Evolutionary conservation across 2,113 vertebrate genomes (phyloP).

Genomic region (Gila orcuttii): DNA sequence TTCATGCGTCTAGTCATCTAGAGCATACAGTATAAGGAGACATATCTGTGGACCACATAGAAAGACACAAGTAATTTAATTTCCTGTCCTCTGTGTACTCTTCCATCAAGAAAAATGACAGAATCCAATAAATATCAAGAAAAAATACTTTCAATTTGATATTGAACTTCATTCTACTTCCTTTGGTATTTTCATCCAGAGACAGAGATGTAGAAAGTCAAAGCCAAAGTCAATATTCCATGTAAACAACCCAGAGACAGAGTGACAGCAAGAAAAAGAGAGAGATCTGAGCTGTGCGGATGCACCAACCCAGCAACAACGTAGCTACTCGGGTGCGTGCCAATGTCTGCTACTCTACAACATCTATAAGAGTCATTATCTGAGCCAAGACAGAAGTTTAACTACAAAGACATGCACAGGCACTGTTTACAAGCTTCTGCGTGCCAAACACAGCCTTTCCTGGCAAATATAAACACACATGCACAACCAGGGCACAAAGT

Average conservation of each 20-base stretch:
- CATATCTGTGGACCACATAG: background rate
- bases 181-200: background rate
- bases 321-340: slow-evolving; percentile 36
- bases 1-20: background rate
- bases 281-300: background rate
- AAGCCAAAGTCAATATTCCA: slow-evolving; percentile 9
- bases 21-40: background rate
- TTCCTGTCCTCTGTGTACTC: background rate
- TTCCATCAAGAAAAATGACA: background rate
- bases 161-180: background rate
- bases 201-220: background rate
- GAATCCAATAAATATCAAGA: background rate
- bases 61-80: background rate
- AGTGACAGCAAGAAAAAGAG: background rate
- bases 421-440: background rate
- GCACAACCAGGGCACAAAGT: background rate
- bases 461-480: background rate
- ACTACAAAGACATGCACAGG: slow-evolving; percentile 47
- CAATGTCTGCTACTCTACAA: slow-evolving; percentile 41
- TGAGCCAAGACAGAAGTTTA: slow-evolving; percentile 37
- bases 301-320: slow-evolving; percentile 35
- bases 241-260: slow-evolving; percentile 12
- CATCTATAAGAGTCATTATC: slow-evolving; percentile 46
- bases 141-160: background rate
- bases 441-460: slow-evolving; percentile 15